Conservation (phyloP, 2,888 invertebrate genomes). For the Hirtodrosophila cameraria region DNA sequence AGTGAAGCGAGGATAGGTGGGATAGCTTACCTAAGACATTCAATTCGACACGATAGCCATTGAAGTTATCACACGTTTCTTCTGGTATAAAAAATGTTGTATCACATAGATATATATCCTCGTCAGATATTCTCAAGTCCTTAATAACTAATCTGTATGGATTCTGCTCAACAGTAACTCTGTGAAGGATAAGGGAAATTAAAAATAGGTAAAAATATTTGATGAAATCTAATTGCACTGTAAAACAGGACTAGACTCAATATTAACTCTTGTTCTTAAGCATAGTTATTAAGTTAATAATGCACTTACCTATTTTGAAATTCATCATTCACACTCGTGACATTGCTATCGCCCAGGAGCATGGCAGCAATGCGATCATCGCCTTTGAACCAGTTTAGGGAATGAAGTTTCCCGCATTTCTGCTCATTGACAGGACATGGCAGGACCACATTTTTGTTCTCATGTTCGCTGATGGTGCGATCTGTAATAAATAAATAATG, state of each 20-base stretch:
- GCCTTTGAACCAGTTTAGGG: conserved; percentile 92
- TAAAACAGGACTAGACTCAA: too few relatives aligned
- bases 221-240: too few relatives aligned
- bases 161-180: conserved; percentile 72
- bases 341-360: conserved; percentile 83
- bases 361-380: conserved; percentile 84
- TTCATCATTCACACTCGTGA: conserved; percentile 82
- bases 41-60: conserved; percentile 90
- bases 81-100: conserved; percentile 90
- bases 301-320: conserved; percentile 81
- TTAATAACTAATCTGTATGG: conserved; percentile 82
- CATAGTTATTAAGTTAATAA: background rate
- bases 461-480: conserved; percentile 81
- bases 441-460: conserved; percentile 86
- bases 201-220: too few relatives aligned
- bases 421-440: conserved; percentile 88
- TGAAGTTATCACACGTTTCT: conserved; percentile 88
- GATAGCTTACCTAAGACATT: conserved; percentile 87
- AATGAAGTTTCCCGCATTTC: conserved; percentile 90
- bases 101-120: conserved; percentile 91
- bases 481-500: conserved; percentile 67
- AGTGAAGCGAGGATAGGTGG: background rate
- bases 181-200: conserved; percentile 23
- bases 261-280: too few relatives aligned
- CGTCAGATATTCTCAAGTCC: conserved; percentile 88